A percentile compares a stretch with the other conserved stretches of the same genome.
Conservation (phyloP, 1,140 invertebrate genomes). For the Drosophila cardini region DNA sequence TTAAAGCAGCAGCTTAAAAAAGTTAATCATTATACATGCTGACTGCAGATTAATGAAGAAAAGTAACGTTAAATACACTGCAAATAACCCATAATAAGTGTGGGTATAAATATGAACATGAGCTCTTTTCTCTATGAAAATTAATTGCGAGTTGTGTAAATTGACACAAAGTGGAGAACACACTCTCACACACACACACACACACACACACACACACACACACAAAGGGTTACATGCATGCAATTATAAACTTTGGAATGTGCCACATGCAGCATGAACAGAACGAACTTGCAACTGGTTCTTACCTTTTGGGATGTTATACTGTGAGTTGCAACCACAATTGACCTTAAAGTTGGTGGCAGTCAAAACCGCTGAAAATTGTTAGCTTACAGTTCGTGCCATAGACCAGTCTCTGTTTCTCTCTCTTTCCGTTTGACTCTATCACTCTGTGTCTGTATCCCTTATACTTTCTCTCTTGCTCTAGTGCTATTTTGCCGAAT, state of each 20-base stretch:
- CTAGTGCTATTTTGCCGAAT: neutral
- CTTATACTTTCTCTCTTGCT: neutral
- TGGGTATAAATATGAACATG: neutral
- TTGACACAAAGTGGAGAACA: neutral
- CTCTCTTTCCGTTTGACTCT: neutral
- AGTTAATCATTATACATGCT: conserved; percentile 17
- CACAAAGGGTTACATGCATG: neutral
- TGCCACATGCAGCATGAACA: conserved; percentile 1
- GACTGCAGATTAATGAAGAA: conserved; percentile 12
- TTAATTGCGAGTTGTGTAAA: conserved; percentile 3
- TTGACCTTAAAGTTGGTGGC: conserved; percentile 19
- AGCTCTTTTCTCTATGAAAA: neutral
- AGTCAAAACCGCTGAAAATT: conserved; percentile 13
- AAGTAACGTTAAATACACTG: neutral
- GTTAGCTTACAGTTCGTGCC: conserved; percentile 14
- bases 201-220: too few relatives aligned
- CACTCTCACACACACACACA: neutral
- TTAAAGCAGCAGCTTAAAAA: conserved; percentile 3
- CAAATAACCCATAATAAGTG: neutral
- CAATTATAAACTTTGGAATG: conserved; percentile 9
- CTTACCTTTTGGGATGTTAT: conserved; percentile 1
- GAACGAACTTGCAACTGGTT: neutral
- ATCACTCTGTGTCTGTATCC: neutral
- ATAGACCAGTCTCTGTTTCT: neutral
- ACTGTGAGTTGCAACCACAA: neutral